A percentile compares a stretch with the other conserved stretches of the same genome.
These are phyloP conservation scores for Wiebesia pumilae DNA, from an alignment of 1,140 invertebrate species.

Conservation along the genomic window DNA sequence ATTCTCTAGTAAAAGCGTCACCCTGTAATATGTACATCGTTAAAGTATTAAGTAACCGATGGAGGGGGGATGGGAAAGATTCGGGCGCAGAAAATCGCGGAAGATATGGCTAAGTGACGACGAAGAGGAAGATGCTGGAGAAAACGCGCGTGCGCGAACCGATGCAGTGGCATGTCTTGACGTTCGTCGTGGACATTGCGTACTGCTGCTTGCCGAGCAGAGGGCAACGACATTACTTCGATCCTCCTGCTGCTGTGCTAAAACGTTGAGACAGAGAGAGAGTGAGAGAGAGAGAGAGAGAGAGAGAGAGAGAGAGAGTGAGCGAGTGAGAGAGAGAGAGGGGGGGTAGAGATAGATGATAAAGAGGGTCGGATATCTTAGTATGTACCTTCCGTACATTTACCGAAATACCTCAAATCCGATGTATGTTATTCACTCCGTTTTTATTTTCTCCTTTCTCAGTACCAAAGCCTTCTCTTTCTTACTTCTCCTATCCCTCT, in stretches of 20 bases:
- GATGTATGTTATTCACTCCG: neutral
- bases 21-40: neutral
- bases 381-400: conserved; percentile 67
- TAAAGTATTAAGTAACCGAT: neutral
- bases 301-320: conserved; percentile 39
- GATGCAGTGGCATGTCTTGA: conserved; percentile 38
- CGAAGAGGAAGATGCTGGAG: neutral
- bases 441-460: neutral
- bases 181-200: neutral
- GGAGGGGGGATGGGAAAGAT: neutral
- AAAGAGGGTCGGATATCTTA: neutral
- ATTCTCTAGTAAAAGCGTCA: too few relatives aligned
- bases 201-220: conserved; percentile 32
- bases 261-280: neutral
- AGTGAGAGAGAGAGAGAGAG: neutral
- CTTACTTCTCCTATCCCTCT: neutral
- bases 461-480: too few relatives aligned
- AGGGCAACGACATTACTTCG: conserved; percentile 59
- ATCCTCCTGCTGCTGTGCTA: neutral
- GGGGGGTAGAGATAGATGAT: neutral
- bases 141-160: conserved; percentile 50
- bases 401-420: conserved; percentile 64
- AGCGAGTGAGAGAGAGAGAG: neutral
- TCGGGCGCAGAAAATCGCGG: neutral
- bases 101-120: neutral